Conservation (phyloP, 1,140 invertebrate genomes). For the Cydia amplana region DNA sequence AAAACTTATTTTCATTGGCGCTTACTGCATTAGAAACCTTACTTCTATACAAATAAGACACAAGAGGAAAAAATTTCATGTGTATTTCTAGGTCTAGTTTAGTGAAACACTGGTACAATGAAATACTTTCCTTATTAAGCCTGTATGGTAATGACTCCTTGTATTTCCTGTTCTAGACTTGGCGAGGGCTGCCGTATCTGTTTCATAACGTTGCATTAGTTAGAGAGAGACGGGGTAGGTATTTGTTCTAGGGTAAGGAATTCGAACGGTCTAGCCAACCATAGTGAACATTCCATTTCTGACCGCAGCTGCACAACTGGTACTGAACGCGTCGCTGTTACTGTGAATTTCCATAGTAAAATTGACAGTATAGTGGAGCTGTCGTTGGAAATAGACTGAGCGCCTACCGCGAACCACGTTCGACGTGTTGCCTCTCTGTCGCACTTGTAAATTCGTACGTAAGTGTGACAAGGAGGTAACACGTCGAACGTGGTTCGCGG, state of each 20-base stretch:
- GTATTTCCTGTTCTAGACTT: constrained; percentile 5
- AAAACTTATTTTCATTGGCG: neutral
- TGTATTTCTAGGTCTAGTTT: neutral
- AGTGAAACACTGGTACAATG: neutral
- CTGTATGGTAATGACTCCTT: constrained; percentile 3
- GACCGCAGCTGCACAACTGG: no score
- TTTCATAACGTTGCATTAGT: neutral
- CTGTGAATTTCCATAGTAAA: no score
- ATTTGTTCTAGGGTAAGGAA: neutral
- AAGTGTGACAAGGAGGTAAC: no score
- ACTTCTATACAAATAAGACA: neutral
- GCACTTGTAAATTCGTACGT: no score
- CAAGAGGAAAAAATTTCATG: neutral
- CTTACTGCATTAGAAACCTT: neutral
- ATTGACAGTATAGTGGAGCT: no score
- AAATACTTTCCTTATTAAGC: constrained; percentile 12
- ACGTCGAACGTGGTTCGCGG: no score
- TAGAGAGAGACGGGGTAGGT: neutral
- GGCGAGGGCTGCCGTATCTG: neutral
- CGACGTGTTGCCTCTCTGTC: no score
- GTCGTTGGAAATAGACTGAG: no score
- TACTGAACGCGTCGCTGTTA: no score
- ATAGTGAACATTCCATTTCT: no score
- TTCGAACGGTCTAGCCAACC: no score
- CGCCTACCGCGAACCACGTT: no score